Conservation (phyloP, 2,113 vertebrate species). For the Phyllostomus discolor region DNA sequence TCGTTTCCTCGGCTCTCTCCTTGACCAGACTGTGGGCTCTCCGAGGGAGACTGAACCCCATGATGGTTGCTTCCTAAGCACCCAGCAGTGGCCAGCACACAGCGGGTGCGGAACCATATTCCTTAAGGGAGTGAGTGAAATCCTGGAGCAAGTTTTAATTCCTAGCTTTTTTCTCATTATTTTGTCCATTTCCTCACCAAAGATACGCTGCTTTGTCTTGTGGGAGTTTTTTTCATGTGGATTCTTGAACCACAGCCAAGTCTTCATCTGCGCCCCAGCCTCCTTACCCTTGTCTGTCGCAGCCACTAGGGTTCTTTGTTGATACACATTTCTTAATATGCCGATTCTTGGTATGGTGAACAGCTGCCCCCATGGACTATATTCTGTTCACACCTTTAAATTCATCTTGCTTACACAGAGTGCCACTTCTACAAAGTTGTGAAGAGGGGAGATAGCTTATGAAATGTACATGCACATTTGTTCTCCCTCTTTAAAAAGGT, state of each 20-base stretch:
- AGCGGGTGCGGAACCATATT: neutral
- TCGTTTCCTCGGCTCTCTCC: neutral
- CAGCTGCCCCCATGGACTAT: rapidly evolving
- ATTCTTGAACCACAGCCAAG: neutral
- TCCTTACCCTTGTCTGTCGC: neutral
- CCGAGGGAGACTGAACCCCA: neutral
- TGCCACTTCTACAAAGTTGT: neutral
- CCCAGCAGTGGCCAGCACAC: neutral
- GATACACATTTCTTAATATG: neutral
- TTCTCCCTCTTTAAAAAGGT: neutral
- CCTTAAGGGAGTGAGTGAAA: neutral
- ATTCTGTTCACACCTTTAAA: neutral
- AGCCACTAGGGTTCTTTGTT: neutral
- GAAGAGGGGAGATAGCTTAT: neutral
- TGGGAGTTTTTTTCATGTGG: neutral
- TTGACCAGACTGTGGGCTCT: neutral
- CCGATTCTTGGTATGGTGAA: neutral
- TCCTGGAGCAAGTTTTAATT: neutral
- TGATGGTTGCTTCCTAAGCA: neutral
- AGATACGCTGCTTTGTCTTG: neutral
- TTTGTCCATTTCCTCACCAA: neutral
- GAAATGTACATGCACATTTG: neutral
- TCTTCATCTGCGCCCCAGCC: no score
- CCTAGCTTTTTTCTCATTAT: neutral
- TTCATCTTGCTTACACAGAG: neutral